Percentiles rank a stretch among this genome's conserved stretches.
These are phyloP conservation scores for Andrena bucephala DNA, from an alignment of 2,888 invertebrate genomes.

Conservation along the genomic window DNA sequence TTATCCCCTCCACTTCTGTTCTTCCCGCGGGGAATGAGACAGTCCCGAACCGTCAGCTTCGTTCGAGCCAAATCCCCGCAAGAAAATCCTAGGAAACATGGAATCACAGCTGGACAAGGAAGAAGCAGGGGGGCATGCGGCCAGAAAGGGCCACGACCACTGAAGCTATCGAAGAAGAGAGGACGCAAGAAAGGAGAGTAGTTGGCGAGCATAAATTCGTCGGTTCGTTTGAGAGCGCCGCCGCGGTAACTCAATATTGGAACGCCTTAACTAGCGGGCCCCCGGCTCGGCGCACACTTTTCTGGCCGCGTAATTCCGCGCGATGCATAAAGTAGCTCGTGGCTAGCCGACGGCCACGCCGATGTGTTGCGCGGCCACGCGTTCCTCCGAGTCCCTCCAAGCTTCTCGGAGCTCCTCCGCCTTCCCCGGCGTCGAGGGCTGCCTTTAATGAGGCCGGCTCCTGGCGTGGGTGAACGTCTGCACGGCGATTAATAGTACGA, in stretches of 20 bases:
- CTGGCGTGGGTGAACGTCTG: slow-evolving; percentile 77
- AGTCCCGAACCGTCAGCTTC: too few species aligned
- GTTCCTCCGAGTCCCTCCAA: slow-evolving; percentile 54
- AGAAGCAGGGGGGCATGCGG: neutral
- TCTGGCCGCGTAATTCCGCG: slow-evolving; percentile 48
- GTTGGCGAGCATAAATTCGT: slow-evolving; percentile 69
- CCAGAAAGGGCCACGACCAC: neutral
- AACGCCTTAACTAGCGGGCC: slow-evolving; percentile 68
- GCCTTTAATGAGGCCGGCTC: slow-evolving; percentile 76
- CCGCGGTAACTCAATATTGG: slow-evolving; percentile 74
- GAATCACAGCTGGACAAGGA: neutral
- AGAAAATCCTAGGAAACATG: neutral
- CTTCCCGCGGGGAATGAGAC: too few species aligned
- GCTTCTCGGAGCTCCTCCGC: too few species aligned
- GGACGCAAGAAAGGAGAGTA: slow-evolving; percentile 31
- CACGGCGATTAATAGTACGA: slow-evolving; percentile 73
- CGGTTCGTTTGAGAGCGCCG: slow-evolving; percentile 71
- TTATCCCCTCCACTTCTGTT: too few species aligned
- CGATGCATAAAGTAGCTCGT: slow-evolving; percentile 49
- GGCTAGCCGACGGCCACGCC: slow-evolving; percentile 24
- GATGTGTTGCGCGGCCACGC: slow-evolving; percentile 48
- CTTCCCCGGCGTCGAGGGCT: slow-evolving; percentile 36
- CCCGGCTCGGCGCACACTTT: slow-evolving; percentile 34
- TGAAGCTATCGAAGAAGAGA: neutral
- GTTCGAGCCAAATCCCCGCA: too few species aligned